phyloP scores from a whole-genome alignment of 2,888 invertebrate species.

The Caenorhabditis wallacei region DNA sequence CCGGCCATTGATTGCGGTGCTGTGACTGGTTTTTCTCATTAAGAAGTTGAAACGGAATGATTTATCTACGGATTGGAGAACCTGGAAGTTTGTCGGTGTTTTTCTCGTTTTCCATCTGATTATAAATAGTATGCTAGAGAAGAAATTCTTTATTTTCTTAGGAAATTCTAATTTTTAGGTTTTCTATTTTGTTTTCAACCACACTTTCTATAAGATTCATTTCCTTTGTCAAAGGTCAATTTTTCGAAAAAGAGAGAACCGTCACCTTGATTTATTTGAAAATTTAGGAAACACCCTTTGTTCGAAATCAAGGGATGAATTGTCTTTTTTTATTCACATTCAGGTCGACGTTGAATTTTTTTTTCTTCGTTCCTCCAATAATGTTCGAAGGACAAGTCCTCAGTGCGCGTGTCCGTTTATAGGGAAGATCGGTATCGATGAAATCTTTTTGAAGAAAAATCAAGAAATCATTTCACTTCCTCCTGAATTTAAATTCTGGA shows the following conservation, averaged over 20 bases:
- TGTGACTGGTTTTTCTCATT: slow-evolving; percentile 56
- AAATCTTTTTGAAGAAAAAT: neutral
- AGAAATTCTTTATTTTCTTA: too few relatives aligned
- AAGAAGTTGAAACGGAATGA: slow-evolving; percentile 28
- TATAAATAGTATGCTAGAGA: too few relatives aligned
- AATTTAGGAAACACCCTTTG: too few relatives aligned
- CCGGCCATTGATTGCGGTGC: slow-evolving; percentile 47
- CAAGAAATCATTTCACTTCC: neutral
- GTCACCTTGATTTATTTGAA: too few relatives aligned
- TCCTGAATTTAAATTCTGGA: too few relatives aligned
- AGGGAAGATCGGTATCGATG: slow-evolving; percentile 10
- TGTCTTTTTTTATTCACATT: neutral
- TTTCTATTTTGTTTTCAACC: too few relatives aligned
- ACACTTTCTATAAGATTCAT: too few relatives aligned
- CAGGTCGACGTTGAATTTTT: too few relatives aligned
- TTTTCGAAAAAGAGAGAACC: too few relatives aligned
- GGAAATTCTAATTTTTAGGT: neutral
- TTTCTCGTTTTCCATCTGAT: slow-evolving; percentile 24
- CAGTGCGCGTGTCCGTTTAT: neutral
- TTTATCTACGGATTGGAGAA: slow-evolving; percentile 43
- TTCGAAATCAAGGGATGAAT: too few relatives aligned
- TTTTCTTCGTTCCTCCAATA: neutral
- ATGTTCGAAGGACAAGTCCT: neutral
- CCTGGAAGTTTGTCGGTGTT: slow-evolving; percentile 32
- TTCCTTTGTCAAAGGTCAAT: too few relatives aligned